Base-by-base conservation (phyloP, 2,888 invertebrate genomes). In the Ormyrus rosae region DNA sequence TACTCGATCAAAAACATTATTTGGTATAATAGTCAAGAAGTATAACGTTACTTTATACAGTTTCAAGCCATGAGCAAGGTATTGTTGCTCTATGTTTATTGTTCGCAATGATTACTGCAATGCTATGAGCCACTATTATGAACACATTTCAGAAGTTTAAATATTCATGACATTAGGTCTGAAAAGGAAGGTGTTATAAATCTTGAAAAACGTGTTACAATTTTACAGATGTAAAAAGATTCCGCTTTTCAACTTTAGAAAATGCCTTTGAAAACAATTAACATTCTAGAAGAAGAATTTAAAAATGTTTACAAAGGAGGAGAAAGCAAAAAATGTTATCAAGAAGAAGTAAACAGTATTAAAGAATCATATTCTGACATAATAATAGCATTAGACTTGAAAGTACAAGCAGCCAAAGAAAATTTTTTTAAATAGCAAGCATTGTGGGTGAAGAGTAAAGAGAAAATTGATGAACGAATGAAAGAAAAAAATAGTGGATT, bases 231-330 rank as follows among this genome's bases (percentile, higher is more conserved):
- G 92, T 96, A 96, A 91, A 94, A 95, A 85, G 93, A 94, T 70
- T 94, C 94, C 0, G 91, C 94, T 2, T 91, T 93, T 65, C 92
- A 93, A 19, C 88, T 96, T 55, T 95, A 95, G 94, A 93, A 94
- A 87, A 93, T 93, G 81, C 93, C 95, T 0, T 91, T 95, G 81
- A 93, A 93, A 86, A 94, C 94, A 0, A 93, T 95, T 68, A 93
- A 93, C 56, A 92, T 92, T 69, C 91, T 96, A 78, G 95, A 96
- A 87, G 92, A 92, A 34, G 95, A 96, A 90, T 88, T 96, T 4
- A 93, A 92, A 88, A 90, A 92, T 46, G 94, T 81, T 19, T 84
- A 85, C 1, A 80, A 80, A 5, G 84, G 88, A 50, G 85, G 81
- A 0, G 84, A 79, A 79, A 83, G 83, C 10, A 78, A 77, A 48